Percentiles rank a stretch among this genome's conserved stretches.
phyloP scores from a whole-genome alignment of 2,888 invertebrate species.

The Chrysolina haemoptera region DNA sequence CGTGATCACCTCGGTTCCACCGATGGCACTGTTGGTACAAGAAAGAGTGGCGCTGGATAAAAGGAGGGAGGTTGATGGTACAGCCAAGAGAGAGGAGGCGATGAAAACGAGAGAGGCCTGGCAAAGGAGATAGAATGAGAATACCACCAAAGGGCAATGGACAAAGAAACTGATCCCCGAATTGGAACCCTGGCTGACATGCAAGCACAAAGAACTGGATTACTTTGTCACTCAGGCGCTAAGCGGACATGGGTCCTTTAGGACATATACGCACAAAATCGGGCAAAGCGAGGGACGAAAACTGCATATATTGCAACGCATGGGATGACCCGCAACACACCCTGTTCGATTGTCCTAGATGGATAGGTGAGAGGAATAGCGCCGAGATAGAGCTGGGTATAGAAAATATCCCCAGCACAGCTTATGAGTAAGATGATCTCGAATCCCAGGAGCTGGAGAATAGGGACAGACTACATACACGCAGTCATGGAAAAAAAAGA shows the following conservation, averaged over 20 bases:
- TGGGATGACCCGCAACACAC: constrained; percentile 24
- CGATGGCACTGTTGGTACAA: too few species aligned
- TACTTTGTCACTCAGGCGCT: constrained; percentile 28
- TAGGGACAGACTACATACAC: background rate
- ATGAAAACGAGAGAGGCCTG: too few species aligned
- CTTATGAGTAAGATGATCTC: background rate
- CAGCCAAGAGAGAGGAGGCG: too few species aligned
- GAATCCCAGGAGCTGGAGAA: background rate
- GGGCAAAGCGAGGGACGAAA: background rate
- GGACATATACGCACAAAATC: constrained; percentile 13
- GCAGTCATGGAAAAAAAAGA: background rate
- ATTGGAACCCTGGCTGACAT: background rate
- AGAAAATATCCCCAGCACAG: background rate
- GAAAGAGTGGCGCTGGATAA: background rate
- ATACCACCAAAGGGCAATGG: constrained; percentile 14
- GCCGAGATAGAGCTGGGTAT: background rate
- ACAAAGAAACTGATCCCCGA: constrained; percentile 23
- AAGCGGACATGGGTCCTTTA: constrained; percentile 29
- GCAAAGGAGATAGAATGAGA: constrained; percentile 21
- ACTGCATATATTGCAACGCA: constrained; percentile 18
- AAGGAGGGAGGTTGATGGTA: background rate
- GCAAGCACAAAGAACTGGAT: background rate
- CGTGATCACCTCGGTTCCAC: too few species aligned
- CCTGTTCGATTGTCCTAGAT: constrained; percentile 10
- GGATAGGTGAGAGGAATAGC: background rate